These are phyloP conservation scores for Agrilus biguttatus DNA, from an alignment of 2,888 invertebrate genomes.

Conservation along the genomic window DNA sequence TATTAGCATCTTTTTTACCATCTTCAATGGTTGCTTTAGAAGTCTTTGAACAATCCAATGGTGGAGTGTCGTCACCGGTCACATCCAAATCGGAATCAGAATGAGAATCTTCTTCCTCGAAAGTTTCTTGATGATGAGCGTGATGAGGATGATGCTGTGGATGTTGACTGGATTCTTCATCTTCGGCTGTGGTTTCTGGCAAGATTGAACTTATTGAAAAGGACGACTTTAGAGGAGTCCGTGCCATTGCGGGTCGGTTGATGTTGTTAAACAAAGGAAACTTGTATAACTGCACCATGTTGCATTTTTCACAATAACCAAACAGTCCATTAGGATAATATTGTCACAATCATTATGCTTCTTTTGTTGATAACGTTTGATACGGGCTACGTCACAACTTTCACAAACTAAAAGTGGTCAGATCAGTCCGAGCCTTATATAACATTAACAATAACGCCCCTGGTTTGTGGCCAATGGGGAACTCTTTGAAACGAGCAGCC, in stretches of 20 bases:
- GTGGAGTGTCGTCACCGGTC: slow-evolving; percentile 63
- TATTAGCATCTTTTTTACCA: slow-evolving; percentile 37
- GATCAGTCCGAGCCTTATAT: slow-evolving; percentile 8
- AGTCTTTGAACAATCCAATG: slow-evolving; percentile 49
- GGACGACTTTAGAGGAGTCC: slow-evolving; percentile 52
- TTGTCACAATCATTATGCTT: not conserved
- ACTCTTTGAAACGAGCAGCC: not conserved
- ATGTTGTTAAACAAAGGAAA: slow-evolving; percentile 4
- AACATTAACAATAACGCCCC: slow-evolving; percentile 7
- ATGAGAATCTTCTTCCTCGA: slow-evolving; percentile 36
- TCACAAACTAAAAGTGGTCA: slow-evolving; percentile 6
- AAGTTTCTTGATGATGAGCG: slow-evolving; percentile 1
- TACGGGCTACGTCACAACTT: not conserved
- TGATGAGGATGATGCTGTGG: slow-evolving; percentile 4
- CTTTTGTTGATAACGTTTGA: not conserved
- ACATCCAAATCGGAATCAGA: slow-evolving; percentile 57
- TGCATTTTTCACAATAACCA: slow-evolving; percentile 9
- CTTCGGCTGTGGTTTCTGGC: slow-evolving; percentile 43
- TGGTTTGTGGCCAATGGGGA: slow-evolving; percentile 8
- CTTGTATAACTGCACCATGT: slow-evolving; percentile 15
- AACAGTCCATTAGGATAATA: not conserved
- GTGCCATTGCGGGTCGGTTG: slow-evolving; percentile 25
- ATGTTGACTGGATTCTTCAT: slow-evolving; percentile 17
- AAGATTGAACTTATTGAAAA: slow-evolving; percentile 73
- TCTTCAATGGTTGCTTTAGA: slow-evolving; percentile 16